Conservation (phyloP, 2,113 vertebrate genomes). For the Nannobrachium achirus region DNA sequence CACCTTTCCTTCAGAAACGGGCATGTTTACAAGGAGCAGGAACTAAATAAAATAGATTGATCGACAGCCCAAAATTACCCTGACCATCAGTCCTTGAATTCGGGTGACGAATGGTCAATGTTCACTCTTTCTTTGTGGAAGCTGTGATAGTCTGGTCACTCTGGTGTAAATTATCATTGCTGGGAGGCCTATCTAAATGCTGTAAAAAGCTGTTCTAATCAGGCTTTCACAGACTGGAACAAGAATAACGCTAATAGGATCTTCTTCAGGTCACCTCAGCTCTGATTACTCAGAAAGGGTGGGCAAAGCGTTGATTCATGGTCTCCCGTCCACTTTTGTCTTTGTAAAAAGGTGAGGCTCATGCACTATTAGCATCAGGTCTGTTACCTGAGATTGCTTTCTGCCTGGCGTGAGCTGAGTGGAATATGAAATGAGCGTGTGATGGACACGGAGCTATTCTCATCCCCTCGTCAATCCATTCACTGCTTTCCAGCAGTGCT, state of each 20-base stretch:
- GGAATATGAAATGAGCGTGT: conserved; percentile 72
- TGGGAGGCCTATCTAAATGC: conserved; percentile 34
- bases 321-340: conserved; percentile 55
- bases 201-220: conserved; percentile 59
- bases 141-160: conserved; percentile 31
- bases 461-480: conserved; percentile 57
- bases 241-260: conserved; percentile 44
- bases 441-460: conserved; percentile 65
- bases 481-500: conserved; percentile 66
- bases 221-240: conserved; percentile 46
- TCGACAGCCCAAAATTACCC: conserved; percentile 42
- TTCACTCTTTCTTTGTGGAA: conserved; percentile 32
- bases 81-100: conserved; percentile 35
- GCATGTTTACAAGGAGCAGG: neutral
- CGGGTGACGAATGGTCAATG: conserved; percentile 51
- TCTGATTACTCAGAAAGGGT: conserved; percentile 22
- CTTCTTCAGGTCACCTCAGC: conserved; percentile 30
- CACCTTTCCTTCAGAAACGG: neutral
- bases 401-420: conserved; percentile 66
- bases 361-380: conserved; percentile 71
- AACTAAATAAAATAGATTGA: conserved; percentile 9
- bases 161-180: conserved; percentile 35
- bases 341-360: conserved; percentile 62
- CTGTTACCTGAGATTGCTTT: conserved; percentile 82
- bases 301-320: conserved; percentile 33